Base-by-base conservation (phyloP, 2,888 invertebrate genomes). In the Pyrochroa serraticornis region DNA sequence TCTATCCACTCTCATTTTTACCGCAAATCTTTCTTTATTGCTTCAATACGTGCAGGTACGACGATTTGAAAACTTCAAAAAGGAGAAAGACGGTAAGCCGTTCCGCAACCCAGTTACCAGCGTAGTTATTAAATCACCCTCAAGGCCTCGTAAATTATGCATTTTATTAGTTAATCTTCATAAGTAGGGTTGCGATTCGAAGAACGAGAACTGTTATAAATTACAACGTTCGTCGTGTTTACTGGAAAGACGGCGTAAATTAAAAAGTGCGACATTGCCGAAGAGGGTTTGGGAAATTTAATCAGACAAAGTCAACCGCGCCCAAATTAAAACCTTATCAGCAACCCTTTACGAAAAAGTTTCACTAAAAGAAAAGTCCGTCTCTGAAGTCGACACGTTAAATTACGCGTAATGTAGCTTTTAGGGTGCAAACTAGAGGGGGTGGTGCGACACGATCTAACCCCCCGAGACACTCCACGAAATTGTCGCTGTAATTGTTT, bases 121-220 rank as follows among this genome's bases (percentile, higher is more conserved):
- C 22, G 14, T 41, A 32, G 8, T 35, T 41, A 36, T 41, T 51
- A 56, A 55, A 55, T 55, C 54, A 56, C 50, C 56, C 43, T 41
- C 47, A 42, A 33, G 45, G 49, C 43, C 43, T 34, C 63, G 62
- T 71, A 69, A 71, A 68, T 71, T 70, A 65, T 67, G 66, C 70
- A 70, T 71, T 71, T 71, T 71, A 71, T 71, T 71, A 71, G 70
- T 71, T 71, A 71, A 71, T 71, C 68, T 66, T 65, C 58, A 71
- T 71, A 71, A 71, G 71, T 71, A 71, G 69, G 70, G 71, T 67
- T 71, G 70, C 67, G 68, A 68, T 68, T 66, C 66, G 65, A 69
- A 68, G 68, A 67, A 71, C 62, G 65, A 66, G 67, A 69, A 66
- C 63, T 63, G 65, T 61, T 60, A 70, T 71, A 69, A 71, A 70